Conservation (phyloP, 2,113 vertebrate genomes). For the Melanerpes aurifrons region DNA sequence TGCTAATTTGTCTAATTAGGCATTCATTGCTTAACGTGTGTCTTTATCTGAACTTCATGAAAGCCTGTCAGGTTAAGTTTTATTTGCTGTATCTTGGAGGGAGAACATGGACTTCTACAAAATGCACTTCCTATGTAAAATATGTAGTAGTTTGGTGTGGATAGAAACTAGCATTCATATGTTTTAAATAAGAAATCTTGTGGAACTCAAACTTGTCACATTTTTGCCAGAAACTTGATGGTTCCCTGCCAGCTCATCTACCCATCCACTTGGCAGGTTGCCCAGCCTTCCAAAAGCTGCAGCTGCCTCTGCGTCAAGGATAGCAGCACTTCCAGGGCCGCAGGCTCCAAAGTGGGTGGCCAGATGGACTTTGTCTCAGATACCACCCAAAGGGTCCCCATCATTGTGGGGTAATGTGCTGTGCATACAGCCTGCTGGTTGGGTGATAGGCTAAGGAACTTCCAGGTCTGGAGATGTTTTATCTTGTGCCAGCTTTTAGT, state of each 20-base stretch:
- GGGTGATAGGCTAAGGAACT: background rate
- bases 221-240: slow-evolving; percentile 16
- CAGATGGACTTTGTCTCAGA: background rate
- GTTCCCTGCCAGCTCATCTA: background rate
- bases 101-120: background rate
- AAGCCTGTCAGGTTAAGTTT: background rate
- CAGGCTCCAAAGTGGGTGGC: background rate
- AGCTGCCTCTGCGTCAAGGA: background rate
- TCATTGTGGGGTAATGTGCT: accelerated
- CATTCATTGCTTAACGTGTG: background rate
- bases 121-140: background rate
- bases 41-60: background rate
- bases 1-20: background rate
- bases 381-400: background rate
- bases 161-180: background rate
- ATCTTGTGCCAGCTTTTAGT: background rate
- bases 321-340: background rate
- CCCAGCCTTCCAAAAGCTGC: slow-evolving; percentile 5
- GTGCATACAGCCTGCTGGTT: background rate
- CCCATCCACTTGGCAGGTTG: background rate
- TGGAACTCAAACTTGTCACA: background rate
- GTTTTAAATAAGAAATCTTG: background rate
- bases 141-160: background rate
- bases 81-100: background rate
- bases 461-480: background rate